Percentiles rank a stretch among this genome's conserved stretches.
phyloP scores from a whole-genome alignment of 2,888 invertebrate genomes.

The Adelphocoris suturalis region DNA sequence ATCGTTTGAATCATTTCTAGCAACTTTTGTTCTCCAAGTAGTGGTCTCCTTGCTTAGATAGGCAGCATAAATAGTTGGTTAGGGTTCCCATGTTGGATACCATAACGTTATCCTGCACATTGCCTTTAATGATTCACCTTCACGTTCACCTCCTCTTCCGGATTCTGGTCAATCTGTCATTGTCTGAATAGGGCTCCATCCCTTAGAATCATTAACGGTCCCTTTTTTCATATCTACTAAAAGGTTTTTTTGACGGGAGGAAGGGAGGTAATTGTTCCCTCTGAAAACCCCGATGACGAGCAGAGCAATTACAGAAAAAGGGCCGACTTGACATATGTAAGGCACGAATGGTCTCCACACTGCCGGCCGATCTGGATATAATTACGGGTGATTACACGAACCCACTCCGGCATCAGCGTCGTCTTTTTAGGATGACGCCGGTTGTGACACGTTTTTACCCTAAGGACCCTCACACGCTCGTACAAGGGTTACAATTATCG shows the following conservation, averaged over 20 bases:
- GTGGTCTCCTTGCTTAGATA: too few species aligned
- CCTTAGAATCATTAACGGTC: conserved; percentile 2
- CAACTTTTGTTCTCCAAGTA: too few species aligned
- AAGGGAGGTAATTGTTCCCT: conserved; percentile 14
- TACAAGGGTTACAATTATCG: neutral
- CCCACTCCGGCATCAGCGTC: neutral
- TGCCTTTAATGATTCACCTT: conserved; percentile 5
- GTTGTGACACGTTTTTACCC: neutral
- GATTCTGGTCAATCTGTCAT: conserved; percentile 21
- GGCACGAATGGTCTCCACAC: neutral
- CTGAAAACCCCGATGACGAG: conserved; percentile 9
- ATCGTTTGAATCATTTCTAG: too few species aligned
- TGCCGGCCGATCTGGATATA: neutral
- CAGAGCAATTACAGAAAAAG: conserved; percentile 16
- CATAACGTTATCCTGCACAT: neutral
- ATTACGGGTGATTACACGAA: conserved; percentile 20
- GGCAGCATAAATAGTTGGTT: too few species aligned
- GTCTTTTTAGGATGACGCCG: neutral
- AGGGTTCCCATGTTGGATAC: too few species aligned
- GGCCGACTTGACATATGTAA: conserved; percentile 3
- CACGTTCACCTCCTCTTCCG: conserved; percentile 10
- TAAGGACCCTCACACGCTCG: neutral
- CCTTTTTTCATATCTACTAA: conserved; percentile 24
- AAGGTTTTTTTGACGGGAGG: neutral
- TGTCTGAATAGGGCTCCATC: neutral